Conservation (phyloP, 2,113 vertebrate genomes). For the Tympanuchus pallidicinctus region DNA sequence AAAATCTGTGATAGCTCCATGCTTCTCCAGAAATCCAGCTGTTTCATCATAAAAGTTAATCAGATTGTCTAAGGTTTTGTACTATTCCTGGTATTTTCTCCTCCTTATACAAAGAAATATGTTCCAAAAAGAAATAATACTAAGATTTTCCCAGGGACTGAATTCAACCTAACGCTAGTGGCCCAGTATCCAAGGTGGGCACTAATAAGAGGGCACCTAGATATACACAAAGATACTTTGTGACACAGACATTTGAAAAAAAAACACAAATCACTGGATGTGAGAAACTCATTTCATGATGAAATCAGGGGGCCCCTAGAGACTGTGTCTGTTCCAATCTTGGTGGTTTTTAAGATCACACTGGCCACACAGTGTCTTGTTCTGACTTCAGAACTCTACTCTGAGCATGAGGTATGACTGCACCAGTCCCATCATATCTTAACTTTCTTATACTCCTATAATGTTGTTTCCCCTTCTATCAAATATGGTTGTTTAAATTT, state of each 20-base stretch:
- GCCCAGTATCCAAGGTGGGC: rapidly evolving
- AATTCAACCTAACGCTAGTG: not conserved
- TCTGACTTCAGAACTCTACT: not conserved
- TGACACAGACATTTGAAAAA: not conserved
- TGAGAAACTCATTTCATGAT: not conserved
- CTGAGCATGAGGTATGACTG: not conserved
- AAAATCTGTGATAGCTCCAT: not conserved
- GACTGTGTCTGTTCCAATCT: not conserved
- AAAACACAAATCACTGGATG: not conserved
- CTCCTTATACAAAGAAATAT: not conserved
- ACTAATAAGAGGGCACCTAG: rapidly evolving
- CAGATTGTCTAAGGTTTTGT: not conserved
- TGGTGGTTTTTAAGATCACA: not conserved
- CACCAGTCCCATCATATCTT: not conserved
- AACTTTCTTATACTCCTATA: not conserved
- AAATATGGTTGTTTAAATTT: not conserved
- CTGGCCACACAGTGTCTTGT: too few species aligned
- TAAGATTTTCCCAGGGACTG: not conserved
- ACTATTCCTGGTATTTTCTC: not conserved
- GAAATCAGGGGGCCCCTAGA: not conserved
- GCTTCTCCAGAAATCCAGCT: not conserved
- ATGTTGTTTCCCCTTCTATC: not conserved
- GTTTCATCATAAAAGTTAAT: not conserved
- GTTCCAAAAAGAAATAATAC: not conserved
- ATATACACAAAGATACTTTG: not conserved